Percentiles rank a stretch among this genome's conserved stretches.
These are phyloP conservation scores for Alfaro cultratus DNA, from an alignment of 2,797 vertebrate genomes.

Conservation along the genomic window DNA sequence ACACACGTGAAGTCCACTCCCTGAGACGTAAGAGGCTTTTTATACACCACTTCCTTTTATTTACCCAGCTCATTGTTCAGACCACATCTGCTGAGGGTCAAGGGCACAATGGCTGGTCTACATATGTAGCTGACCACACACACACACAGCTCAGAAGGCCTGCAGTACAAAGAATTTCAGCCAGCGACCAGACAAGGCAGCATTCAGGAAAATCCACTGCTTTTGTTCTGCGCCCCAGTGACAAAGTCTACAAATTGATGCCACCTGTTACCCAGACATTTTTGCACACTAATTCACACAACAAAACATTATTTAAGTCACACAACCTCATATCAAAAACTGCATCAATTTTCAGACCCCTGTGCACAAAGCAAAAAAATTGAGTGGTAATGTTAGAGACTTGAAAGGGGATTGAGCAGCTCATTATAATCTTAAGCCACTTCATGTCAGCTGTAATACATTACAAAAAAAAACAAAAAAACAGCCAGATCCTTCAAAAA, in stretches of 20 bases:
- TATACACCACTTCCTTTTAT: constrained; percentile 87
- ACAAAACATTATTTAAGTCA: background rate
- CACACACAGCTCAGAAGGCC: constrained; percentile 13
- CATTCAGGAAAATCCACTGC: constrained; percentile 52
- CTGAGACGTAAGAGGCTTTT: constrained; percentile 75
- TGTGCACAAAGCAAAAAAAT: constrained; percentile 11
- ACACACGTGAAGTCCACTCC: constrained; percentile 57
- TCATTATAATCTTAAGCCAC: constrained; percentile 49
- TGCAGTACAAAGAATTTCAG: constrained; percentile 21
- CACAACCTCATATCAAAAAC: background rate
- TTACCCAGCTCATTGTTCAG: constrained; percentile 85
- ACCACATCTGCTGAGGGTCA: constrained; percentile 82
- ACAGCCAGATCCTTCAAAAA: constrained; percentile 45
- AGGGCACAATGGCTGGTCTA: constrained; percentile 81
- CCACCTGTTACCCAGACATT: constrained; percentile 73
- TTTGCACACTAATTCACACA: constrained; percentile 15
- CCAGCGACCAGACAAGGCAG: constrained; percentile 42
- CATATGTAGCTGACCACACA: constrained; percentile 69
- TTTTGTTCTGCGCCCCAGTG: constrained; percentile 56
- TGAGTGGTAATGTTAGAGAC: constrained; percentile 25
- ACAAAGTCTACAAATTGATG: constrained; percentile 55
- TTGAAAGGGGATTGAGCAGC: constrained; percentile 55
- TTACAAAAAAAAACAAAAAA: constrained; percentile 47
- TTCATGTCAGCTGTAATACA: constrained; percentile 56
- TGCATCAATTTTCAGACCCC: background rate